Conservation (phyloP, 1,140 invertebrate genomes). For the Lethrus apterus region DNA sequence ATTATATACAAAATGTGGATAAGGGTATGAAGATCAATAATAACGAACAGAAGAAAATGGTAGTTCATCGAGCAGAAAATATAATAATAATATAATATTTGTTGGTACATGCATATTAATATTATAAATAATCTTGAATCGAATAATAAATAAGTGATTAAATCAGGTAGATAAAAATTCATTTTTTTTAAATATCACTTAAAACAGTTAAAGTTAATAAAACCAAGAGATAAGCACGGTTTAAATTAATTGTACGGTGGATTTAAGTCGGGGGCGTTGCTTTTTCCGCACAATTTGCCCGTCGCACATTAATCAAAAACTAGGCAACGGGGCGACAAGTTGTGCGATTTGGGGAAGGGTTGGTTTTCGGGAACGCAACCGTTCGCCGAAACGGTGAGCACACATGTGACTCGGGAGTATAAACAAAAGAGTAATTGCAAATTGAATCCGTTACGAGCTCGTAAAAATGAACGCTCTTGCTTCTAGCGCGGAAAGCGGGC, state of each 20-base stretch:
- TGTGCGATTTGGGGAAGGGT: conserved; percentile 20
- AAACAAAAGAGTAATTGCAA: conserved; percentile 39
- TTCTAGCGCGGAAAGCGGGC: conserved; percentile 15
- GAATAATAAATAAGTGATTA: too few species aligned
- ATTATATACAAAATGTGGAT: too few species aligned
- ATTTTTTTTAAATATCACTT: too few species aligned
- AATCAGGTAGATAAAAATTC: too few species aligned
- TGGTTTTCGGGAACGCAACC: not conserved
- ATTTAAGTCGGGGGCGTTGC: conserved; percentile 14
- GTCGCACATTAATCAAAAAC: conserved; percentile 40
- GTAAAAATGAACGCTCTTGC: conserved; percentile 23
- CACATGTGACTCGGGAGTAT: conserved; percentile 31
- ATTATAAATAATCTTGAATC: too few species aligned
- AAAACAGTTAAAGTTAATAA: too few species aligned
- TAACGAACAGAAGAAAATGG: too few species aligned
- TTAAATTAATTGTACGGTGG: conserved; percentile 16
- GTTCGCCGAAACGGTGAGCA: too few species aligned
- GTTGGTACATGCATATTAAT: too few species aligned
- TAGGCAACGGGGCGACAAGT: conserved; percentile 26
- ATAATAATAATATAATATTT: too few species aligned
- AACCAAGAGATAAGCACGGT: conserved; percentile 15
- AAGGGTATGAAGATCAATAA: too few species aligned
- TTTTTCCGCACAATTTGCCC: conserved; percentile 44
- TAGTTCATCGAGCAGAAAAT: too few species aligned
- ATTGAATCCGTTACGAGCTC: conserved; percentile 21